phyloP scores from a whole-genome alignment of 2,797 vertebrate genomes.

The Tadarida brasiliensis region DNA sequence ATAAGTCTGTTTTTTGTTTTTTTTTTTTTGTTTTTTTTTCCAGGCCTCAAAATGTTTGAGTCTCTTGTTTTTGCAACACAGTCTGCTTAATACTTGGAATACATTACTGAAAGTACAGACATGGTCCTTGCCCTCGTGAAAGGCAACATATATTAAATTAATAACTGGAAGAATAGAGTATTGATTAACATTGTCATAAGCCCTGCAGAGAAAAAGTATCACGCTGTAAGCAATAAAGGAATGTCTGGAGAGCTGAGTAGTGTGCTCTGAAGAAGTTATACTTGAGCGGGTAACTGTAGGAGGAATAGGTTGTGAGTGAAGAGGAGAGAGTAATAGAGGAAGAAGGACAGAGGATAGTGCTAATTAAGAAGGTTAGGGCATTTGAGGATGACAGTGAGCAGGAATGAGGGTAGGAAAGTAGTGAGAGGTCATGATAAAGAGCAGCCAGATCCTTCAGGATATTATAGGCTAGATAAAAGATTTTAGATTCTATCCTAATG shows the following conservation, averaged over 20 bases:
- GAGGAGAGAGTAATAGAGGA: background rate
- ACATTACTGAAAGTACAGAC: background rate
- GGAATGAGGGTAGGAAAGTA: background rate
- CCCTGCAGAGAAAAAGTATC: background rate
- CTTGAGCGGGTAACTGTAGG: background rate
- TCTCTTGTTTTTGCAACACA: background rate
- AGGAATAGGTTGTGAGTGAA: background rate
- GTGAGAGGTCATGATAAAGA: background rate
- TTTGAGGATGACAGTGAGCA: background rate
- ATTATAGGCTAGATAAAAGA: background rate
- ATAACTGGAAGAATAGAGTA: background rate
- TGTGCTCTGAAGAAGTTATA: background rate
- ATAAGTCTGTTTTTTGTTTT: no score
- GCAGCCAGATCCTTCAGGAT: background rate
- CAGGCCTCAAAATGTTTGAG: background rate
- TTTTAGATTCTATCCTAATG: background rate
- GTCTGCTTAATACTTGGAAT: background rate
- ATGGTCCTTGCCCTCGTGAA: background rate
- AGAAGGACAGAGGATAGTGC: background rate
- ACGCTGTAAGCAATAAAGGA: background rate
- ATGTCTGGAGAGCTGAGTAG: background rate
- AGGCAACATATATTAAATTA: background rate
- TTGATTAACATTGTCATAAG: slow-evolving; percentile 11
- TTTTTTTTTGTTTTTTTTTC: no score
- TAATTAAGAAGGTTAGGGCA: no score